These are phyloP conservation scores for Xerus rutilus DNA, from an alignment of 2,797 vertebrate species.

Conservation along the genomic window DNA sequence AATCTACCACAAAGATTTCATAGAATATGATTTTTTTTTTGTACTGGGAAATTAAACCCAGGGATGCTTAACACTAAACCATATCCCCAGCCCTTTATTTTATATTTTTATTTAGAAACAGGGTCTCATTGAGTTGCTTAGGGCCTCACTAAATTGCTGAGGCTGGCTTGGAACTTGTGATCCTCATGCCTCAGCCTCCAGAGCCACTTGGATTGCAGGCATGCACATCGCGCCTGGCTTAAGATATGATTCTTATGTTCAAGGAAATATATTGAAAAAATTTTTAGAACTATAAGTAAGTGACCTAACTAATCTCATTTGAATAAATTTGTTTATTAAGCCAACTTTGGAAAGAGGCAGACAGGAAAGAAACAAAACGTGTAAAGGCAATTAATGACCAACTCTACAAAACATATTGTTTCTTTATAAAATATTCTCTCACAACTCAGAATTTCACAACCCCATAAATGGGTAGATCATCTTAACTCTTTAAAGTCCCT, in stretches of 20 bases:
- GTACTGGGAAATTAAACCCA: too few species aligned
- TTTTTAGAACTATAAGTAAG: slow-evolving; percentile 40
- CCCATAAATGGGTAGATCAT: background rate
- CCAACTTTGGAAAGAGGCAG: background rate
- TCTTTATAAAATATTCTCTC: background rate
- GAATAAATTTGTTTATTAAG: background rate
- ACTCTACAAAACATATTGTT: background rate
- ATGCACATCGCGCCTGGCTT: background rate
- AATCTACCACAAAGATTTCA: background rate
- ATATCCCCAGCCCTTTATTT: too few species aligned
- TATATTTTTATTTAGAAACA: too few species aligned
- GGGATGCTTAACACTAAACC: too few species aligned
- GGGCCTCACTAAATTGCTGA: too few species aligned
- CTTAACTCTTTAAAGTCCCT: background rate
- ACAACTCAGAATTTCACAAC: slow-evolving; percentile 19
- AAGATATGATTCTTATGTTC: background rate
- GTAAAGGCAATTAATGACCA: background rate
- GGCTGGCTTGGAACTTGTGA: too few species aligned
- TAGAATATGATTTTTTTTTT: background rate
- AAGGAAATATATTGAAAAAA: slow-evolving; percentile 30
- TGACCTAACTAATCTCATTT: background rate
- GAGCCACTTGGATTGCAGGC: too few species aligned
- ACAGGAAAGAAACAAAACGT: background rate
- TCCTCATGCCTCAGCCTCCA: too few species aligned
- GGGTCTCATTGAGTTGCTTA: too few species aligned